These are phyloP conservation scores for Coptodon bakossiorum DNA, from an alignment of 2,113 vertebrate genomes.

Conservation along the genomic window DNA sequence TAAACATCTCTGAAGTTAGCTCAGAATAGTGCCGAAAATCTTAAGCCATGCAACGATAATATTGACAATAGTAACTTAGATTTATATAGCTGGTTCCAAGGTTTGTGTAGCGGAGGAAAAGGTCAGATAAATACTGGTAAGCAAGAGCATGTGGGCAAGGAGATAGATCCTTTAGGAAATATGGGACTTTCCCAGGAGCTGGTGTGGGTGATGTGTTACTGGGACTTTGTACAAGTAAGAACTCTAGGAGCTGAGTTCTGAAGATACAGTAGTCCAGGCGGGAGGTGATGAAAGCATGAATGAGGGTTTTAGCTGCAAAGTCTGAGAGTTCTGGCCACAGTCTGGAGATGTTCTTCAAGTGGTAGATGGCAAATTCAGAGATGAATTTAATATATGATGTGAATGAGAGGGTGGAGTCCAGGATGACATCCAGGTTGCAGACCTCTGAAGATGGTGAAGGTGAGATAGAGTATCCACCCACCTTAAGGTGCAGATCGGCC, in stretches of 20 bases:
- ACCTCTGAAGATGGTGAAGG: background rate
- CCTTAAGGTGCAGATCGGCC: background rate
- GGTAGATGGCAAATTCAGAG: background rate
- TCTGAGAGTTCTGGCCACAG: background rate
- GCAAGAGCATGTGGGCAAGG: background rate
- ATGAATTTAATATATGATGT: background rate
- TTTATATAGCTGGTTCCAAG: background rate
- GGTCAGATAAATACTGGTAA: background rate
- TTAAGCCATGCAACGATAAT: background rate
- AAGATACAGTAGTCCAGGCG: background rate
- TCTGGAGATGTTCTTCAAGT: background rate
- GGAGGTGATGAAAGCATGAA: background rate
- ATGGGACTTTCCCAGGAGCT: background rate
- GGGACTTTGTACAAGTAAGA: background rate
- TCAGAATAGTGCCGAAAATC: background rate
- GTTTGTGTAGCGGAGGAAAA: background rate
- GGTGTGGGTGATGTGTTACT: background rate
- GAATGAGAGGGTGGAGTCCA: background rate
- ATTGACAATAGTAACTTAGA: background rate
- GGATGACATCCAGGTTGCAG: background rate
- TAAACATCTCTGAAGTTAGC: background rate
- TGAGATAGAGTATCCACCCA: background rate
- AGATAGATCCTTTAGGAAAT: background rate
- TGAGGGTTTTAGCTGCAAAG: background rate
- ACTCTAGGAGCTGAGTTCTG: background rate